phyloP scores from a whole-genome alignment of 2,113 vertebrate genomes.

The Atherinomorus stipes region DNA sequence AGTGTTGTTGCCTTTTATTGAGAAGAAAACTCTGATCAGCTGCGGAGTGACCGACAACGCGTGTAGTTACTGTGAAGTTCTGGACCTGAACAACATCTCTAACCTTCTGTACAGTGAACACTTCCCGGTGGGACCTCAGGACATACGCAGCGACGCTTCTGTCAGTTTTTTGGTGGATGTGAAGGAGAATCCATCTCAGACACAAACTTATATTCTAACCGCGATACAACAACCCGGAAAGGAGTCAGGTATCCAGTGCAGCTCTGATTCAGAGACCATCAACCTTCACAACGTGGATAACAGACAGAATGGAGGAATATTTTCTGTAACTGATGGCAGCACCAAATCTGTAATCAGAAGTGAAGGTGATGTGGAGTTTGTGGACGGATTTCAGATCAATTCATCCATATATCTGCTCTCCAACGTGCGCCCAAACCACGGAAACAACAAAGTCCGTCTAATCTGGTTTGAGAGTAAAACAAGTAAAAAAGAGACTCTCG shows the following conservation, averaged over 20 bases:
- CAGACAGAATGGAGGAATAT: fast-evolving
- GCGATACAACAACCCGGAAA: background rate
- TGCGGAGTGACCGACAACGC: slow-evolving; percentile 80
- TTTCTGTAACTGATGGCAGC: slow-evolving; percentile 26
- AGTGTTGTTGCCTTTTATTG: slow-evolving; percentile 83
- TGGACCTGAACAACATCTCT: slow-evolving; percentile 77
- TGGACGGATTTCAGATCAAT: slow-evolving; percentile 86
- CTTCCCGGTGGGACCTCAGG: slow-evolving; percentile 73
- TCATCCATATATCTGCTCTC: slow-evolving; percentile 70
- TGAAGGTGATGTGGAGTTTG: slow-evolving; percentile 74
- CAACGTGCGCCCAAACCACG: slow-evolving; percentile 38
- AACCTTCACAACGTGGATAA: slow-evolving; percentile 39
- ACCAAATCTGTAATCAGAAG: background rate
- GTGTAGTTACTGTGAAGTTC: slow-evolving; percentile 84
- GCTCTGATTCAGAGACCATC: fast-evolving
- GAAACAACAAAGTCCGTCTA: slow-evolving; percentile 49
- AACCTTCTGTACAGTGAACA: slow-evolving; percentile 56
- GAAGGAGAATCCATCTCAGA: fast-evolving
- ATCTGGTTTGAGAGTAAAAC: slow-evolving; percentile 42
- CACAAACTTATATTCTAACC: slow-evolving; percentile 77
- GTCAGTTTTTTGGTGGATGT: slow-evolving; percentile 74
- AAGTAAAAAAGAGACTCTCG: background rate
- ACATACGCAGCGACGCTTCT: slow-evolving; percentile 70
- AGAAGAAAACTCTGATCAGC: slow-evolving; percentile 79
- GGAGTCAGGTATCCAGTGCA: fast-evolving